phyloP scores from a whole-genome alignment of 2,113 vertebrate species.

The Aspidoscelis tigris region DNA sequence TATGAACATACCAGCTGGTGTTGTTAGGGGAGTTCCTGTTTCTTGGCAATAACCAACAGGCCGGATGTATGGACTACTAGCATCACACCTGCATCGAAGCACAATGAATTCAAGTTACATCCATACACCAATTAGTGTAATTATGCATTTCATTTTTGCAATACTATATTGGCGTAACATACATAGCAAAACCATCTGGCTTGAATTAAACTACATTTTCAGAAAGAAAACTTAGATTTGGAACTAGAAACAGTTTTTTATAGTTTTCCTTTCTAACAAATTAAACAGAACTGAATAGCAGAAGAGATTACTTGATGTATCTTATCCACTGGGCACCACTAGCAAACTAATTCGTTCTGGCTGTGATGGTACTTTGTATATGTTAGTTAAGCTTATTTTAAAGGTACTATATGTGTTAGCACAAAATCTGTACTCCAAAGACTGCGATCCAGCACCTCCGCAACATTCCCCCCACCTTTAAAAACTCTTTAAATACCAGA shows the following conservation, averaged over 20 bases:
- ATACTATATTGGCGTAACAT: conserved; percentile 52
- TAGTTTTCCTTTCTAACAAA: neutral
- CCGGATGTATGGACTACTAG: conserved; percentile 90
- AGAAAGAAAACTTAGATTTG: conserved; percentile 7
- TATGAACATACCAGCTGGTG: conserved; percentile 84
- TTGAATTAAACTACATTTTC: conserved; percentile 27
- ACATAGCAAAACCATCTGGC: neutral
- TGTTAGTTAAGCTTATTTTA: no score
- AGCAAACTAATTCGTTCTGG: no score
- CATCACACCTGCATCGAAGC: conserved; percentile 84
- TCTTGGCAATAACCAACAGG: conserved; percentile 91
- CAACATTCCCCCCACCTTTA: no score
- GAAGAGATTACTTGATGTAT: neutral
- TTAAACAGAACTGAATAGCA: neutral
- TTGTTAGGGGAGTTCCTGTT: conserved; percentile 80
- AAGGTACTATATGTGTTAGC: no score
- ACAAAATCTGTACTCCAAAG: no score
- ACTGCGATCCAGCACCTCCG: no score
- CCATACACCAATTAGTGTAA: conserved; percentile 38
- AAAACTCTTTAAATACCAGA: no score
- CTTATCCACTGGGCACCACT: neutral
- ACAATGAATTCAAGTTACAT: conserved; percentile 54
- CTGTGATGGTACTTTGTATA: no score
- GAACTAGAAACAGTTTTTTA: neutral
- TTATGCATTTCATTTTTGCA: conserved; percentile 38